A percentile compares a stretch with the other conserved stretches of the same genome.
phyloP scores from a whole-genome alignment of 1,140 invertebrate genomes.

The Dysdera silvatica region DNA sequence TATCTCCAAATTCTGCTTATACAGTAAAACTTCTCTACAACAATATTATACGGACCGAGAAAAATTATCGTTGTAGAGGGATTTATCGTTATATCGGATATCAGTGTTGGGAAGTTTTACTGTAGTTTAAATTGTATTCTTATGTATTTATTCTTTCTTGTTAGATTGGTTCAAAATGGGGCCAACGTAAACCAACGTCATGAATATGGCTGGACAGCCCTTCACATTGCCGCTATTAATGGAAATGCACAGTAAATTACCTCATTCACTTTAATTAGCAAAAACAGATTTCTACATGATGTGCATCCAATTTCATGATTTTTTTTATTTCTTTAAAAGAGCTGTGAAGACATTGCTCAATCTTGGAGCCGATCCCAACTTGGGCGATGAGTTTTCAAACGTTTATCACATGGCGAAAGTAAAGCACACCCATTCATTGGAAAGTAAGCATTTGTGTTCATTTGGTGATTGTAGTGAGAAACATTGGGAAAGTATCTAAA shows the following conservation, averaged over 20 bases:
- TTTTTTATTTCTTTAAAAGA: conserved; percentile 34
- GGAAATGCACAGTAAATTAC: conserved; percentile 49
- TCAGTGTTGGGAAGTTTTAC: too few relatives aligned
- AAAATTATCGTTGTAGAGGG: too few relatives aligned
- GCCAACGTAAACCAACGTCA: conserved; percentile 47
- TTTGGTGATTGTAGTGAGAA: background rate
- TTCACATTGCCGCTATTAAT: conserved; percentile 76
- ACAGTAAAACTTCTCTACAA: too few relatives aligned
- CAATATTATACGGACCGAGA: too few relatives aligned
- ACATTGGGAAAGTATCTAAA: too few relatives aligned
- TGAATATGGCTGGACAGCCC: conserved; percentile 71
- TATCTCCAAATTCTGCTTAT: background rate
- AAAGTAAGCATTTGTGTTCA: conserved; percentile 47
- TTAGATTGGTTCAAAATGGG: conserved; percentile 24
- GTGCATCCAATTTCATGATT: background rate
- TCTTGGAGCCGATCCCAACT: conserved; percentile 68
- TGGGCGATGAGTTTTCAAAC: conserved; percentile 69
- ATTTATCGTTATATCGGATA: too few relatives aligned
- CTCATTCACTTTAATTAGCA: background rate
- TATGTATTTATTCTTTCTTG: conserved; percentile 35
- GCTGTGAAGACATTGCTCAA: conserved; percentile 60
- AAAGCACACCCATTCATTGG: conserved; percentile 53
- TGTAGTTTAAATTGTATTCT: background rate
- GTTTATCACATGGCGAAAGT: conserved; percentile 54
- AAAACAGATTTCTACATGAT: background rate